These are phyloP conservation scores for Heliconius sara DNA, from an alignment of 2,888 invertebrate genomes.

Conservation along the genomic window DNA sequence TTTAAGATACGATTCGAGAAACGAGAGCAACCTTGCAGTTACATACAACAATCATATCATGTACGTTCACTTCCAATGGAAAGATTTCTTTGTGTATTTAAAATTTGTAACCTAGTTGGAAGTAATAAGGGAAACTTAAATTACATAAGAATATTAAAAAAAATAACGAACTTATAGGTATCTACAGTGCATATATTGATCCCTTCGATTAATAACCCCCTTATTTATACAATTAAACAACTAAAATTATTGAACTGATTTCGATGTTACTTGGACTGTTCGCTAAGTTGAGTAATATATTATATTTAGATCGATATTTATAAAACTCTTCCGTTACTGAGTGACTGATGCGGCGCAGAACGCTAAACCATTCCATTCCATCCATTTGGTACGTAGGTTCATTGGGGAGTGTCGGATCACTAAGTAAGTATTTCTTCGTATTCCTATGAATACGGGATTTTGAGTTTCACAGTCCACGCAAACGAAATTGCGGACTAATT, in stretches of 20 bases:
- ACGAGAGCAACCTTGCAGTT: neutral
- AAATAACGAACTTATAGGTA: too few species aligned
- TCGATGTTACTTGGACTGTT: neutral
- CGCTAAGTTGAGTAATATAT: neutral
- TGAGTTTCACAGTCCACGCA: neutral
- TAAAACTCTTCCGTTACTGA: neutral
- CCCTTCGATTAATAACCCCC: too few species aligned
- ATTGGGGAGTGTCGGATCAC: neutral
- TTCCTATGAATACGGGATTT: neutral
- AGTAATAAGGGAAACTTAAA: too few species aligned
- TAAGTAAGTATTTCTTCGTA: neutral
- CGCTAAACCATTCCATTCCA: neutral
- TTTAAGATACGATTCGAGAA: slow-evolving; percentile 4
- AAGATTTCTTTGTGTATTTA: neutral
- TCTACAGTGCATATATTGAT: too few species aligned
- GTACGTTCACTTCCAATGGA: neutral
- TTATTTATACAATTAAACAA: too few species aligned
- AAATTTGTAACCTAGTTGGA: too few species aligned
- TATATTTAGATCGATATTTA: too few species aligned
- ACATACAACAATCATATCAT: neutral
- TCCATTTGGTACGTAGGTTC: neutral
- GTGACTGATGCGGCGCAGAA: neutral
- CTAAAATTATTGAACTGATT: too few species aligned
- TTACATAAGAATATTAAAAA: too few species aligned
- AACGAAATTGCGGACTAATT: neutral